Percentiles rank a stretch among this genome's conserved stretches.
Conservation (phyloP, 2,797 vertebrate genomes). For the Mormyrus hasselquistii region DNA sequence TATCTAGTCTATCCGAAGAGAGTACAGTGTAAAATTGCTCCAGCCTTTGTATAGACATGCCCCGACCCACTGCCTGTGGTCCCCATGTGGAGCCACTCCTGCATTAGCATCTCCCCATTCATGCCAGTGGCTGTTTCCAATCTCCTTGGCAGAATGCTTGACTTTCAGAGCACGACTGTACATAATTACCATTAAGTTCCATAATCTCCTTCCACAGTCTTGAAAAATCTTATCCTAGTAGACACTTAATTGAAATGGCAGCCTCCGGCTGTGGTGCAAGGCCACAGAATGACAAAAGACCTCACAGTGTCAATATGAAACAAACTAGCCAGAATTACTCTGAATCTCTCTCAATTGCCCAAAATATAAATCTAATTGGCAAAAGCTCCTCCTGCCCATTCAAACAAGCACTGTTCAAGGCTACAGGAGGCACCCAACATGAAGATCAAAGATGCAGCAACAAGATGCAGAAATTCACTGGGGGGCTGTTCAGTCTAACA, state of each 20-base stretch:
- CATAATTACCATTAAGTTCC: constrained; percentile 43
- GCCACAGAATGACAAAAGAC: background rate
- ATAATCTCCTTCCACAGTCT: constrained; percentile 27
- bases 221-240: constrained; percentile 23
- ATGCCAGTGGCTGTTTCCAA: constrained; percentile 30
- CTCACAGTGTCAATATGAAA: background rate
- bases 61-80: background rate
- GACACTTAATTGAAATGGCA: background rate
- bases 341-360: background rate
- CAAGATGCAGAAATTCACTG: background rate
- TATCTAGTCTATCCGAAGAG: background rate
- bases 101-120: constrained; percentile 22
- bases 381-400: background rate
- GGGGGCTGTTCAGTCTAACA: background rate
- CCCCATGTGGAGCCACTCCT: background rate
- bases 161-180: constrained; percentile 45
- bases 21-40: background rate
- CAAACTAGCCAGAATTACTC: background rate
- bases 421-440: background rate
- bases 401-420: background rate
- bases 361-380: background rate
- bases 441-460: background rate
- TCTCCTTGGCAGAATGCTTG: constrained; percentile 38
- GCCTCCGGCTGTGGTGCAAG: background rate
- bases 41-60: background rate